phyloP scores from a whole-genome alignment of 2,113 vertebrate species.

The Lamprotornis superbus region DNA sequence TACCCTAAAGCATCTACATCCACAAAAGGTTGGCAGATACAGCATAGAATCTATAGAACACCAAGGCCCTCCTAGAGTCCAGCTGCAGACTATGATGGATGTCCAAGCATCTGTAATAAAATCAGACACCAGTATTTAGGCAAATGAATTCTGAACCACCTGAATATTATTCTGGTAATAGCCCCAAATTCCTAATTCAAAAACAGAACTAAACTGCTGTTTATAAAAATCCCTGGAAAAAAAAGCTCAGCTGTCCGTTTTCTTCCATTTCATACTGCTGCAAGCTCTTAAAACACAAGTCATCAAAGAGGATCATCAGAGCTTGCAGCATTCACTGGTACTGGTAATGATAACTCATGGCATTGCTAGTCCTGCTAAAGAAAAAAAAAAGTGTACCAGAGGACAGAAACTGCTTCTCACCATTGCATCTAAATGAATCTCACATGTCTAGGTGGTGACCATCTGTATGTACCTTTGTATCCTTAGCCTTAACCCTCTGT shows the following conservation, averaged over 20 bases:
- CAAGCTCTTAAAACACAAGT: not conserved
- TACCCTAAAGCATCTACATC: not conserved
- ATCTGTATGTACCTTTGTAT: not conserved
- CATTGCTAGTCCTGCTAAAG: not conserved
- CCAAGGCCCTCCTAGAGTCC: not conserved
- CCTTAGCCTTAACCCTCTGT: not conserved
- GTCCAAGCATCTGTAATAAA: not conserved
- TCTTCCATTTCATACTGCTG: not conserved
- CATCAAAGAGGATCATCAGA: not conserved
- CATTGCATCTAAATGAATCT: not conserved
- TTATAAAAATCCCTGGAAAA: not conserved
- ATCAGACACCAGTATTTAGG: not conserved
- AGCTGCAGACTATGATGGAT: not conserved
- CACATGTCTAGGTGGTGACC: not conserved
- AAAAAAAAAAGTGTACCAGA: not conserved
- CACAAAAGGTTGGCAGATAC: not conserved
- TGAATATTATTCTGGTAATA: not conserved
- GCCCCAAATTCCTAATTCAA: not conserved
- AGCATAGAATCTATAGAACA: not conserved
- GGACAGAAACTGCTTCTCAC: not conserved
- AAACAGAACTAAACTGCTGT: not conserved
- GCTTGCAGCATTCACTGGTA: not conserved
- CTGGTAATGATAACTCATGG: not conserved
- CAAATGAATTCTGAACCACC: not conserved
- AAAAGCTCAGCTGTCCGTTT: not conserved